Evolutionary conservation across 2,113 vertebrate species (phyloP).

Genomic region (Forbesichthys agassizii): DNA sequence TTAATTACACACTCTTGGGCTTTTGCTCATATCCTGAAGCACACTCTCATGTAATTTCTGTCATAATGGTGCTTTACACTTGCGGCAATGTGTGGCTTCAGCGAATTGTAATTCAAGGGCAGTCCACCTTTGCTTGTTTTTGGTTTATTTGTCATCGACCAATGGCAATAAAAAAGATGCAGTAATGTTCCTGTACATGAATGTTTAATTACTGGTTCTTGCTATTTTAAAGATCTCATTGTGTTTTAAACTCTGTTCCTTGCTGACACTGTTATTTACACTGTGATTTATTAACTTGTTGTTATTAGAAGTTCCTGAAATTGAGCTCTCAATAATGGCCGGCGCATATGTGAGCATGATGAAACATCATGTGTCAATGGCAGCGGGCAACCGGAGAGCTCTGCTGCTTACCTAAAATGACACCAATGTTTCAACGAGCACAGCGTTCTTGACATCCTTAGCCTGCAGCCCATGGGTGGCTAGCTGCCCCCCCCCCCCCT

Average conservation of each 20-base stretch:
- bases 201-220: no score
- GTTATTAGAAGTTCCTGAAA: background rate
- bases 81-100: slow-evolving; percentile 25
- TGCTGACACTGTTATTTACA: no score
- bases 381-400: slow-evolving; percentile 22
- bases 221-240: no score
- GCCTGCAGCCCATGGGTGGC: slow-evolving; percentile 16
- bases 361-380: slow-evolving; percentile 15
- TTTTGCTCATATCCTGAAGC: slow-evolving; percentile 52
- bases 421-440: slow-evolving; percentile 29
- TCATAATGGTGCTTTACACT: slow-evolving; percentile 47
- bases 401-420: slow-evolving; percentile 39
- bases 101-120: slow-evolving; percentile 29
- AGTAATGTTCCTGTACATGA: no score
- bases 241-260: no score
- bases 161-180: slow-evolving; percentile 5
- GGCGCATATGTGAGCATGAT: background rate
- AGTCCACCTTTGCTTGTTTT: slow-evolving; percentile 14
- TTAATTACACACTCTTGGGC: slow-evolving; percentile 64
- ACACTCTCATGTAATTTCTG: slow-evolving; percentile 52
- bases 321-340: background rate
- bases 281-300: background rate
- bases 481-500: slow-evolving; percentile 4
- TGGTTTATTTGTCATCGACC: slow-evolving; percentile 28
- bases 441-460: slow-evolving; percentile 25